These are phyloP conservation scores for Myrmophylax atrothorax DNA, from an alignment of 2,113 vertebrate species.

Conservation along the genomic window DNA sequence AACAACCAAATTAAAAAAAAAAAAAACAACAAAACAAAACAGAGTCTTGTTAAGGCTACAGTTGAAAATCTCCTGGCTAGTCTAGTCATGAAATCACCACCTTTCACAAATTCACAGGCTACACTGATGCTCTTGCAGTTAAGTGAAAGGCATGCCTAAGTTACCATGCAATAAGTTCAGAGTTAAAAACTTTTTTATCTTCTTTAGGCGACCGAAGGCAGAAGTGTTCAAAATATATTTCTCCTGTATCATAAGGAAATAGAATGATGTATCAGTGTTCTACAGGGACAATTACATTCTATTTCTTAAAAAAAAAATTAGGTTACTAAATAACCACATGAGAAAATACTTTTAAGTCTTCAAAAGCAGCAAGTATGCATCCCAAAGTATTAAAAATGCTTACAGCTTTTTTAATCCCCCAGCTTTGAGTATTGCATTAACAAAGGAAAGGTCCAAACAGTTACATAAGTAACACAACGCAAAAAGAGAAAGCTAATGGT, in stretches of 20 bases:
- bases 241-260: neutral
- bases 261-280: neutral
- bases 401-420: neutral
- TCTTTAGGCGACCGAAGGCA: neutral
- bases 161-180: neutral
- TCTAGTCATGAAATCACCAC: neutral
- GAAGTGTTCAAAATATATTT: neutral
- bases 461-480: neutral
- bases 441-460: neutral
- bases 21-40: neutral
- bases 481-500: neutral
- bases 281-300: neutral
- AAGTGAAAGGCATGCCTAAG: neutral
- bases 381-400: neutral
- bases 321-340: neutral
- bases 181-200: neutral
- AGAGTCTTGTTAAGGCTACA: neutral
- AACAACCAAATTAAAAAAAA: fast-evolving
- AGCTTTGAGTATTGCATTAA: neutral
- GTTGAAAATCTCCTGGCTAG: neutral
- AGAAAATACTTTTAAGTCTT: neutral
- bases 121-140: neutral
- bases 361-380: neutral
- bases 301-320: neutral
- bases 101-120: neutral